A percentile compares a stretch with the other conserved stretches of the same genome.
Evolutionary conservation across 2,888 invertebrate genomes (phyloP).

Genomic region (Dasysyrphus albostriatus): DNA sequence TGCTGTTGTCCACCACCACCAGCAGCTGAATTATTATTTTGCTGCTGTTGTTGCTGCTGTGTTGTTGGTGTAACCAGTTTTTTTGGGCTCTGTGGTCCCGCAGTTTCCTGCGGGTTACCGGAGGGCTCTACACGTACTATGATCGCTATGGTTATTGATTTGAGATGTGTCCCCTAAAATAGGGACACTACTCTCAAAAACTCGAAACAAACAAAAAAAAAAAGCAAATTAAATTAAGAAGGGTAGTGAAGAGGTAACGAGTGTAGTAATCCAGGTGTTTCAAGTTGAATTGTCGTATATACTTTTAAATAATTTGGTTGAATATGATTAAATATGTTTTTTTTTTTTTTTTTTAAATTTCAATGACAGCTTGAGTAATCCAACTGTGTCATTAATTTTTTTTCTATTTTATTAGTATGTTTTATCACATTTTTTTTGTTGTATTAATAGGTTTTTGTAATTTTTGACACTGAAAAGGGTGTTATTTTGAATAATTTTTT

Average conservation of each 20-base stretch:
- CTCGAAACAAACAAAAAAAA: conserved; percentile 53
- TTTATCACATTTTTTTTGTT: conserved; percentile 27
- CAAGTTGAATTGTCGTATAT: conserved; percentile 29
- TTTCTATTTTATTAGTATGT: neutral
- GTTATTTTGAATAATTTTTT: neutral
- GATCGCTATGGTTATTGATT: conserved; percentile 78
- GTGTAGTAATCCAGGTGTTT: conserved; percentile 13
- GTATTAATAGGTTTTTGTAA: neutral
- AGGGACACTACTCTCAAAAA: conserved; percentile 76
- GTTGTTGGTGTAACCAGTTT: conserved; percentile 75
- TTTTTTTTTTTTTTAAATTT: conserved; percentile 9
- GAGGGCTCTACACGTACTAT: conserved; percentile 80
- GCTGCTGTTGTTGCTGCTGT: conserved; percentile 69
- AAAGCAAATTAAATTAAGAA: conserved; percentile 43
- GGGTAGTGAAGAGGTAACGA: neutral
- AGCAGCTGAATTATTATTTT: conserved; percentile 70
- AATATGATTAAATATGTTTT: conserved; percentile 9
- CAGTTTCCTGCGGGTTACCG: conserved; percentile 80
- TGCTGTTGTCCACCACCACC: conserved; percentile 72
- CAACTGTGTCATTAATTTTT: conserved; percentile 45
- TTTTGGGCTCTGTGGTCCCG: conserved; percentile 78
- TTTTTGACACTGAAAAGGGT: conserved; percentile 43
- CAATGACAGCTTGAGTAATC: conserved; percentile 41
- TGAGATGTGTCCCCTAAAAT: conserved; percentile 73
- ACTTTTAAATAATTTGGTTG: conserved; percentile 5